Evolutionary conservation across 2,797 vertebrate species (phyloP).

Genomic region (Gymnoscopelus braueri): DNA sequence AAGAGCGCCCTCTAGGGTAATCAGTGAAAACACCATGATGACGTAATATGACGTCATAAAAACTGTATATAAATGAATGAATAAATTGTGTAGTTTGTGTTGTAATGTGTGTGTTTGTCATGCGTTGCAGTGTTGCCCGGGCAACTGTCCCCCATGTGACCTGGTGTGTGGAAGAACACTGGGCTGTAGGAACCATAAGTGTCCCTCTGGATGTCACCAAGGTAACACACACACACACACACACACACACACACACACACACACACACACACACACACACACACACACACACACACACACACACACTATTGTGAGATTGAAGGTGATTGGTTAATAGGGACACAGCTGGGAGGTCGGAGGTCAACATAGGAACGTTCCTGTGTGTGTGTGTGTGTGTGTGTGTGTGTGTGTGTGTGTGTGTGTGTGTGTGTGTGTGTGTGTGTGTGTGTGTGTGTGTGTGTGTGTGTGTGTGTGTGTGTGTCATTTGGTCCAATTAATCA

Average conservation of each 20-base stretch:
- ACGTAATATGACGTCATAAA: too few species aligned
- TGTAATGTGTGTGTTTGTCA: slow-evolving; percentile 9
- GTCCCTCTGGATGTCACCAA: slow-evolving; percentile 94
- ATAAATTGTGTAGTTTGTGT: too few species aligned
- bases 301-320: slow-evolving; percentile 3
- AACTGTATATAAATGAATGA: too few species aligned
- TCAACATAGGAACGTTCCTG: slow-evolving; percentile 22
- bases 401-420: background rate
- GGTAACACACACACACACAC: slow-evolving; percentile 77
- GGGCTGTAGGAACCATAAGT: slow-evolving; percentile 96
- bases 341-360: slow-evolving; percentile 47
- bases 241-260: slow-evolving; percentile 6
- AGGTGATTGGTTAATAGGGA: slow-evolving; percentile 34
- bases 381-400: background rate
- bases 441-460: background rate
- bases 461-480: background rate
- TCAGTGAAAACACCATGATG: too few species aligned
- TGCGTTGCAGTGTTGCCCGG: slow-evolving; percentile 89
- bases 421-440: background rate
- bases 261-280: slow-evolving; percentile 8
- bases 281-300: slow-evolving; percentile 8
- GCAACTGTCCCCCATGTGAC: slow-evolving; percentile 95
- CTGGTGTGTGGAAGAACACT: slow-evolving; percentile 89
- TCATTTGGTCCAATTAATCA: slow-evolving; percentile 31
- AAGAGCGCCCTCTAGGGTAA: too few species aligned